Evolutionary conservation across 2,797 vertebrate genomes (phyloP).

Genomic region (Pseudopleuronectes americanus): DNA sequence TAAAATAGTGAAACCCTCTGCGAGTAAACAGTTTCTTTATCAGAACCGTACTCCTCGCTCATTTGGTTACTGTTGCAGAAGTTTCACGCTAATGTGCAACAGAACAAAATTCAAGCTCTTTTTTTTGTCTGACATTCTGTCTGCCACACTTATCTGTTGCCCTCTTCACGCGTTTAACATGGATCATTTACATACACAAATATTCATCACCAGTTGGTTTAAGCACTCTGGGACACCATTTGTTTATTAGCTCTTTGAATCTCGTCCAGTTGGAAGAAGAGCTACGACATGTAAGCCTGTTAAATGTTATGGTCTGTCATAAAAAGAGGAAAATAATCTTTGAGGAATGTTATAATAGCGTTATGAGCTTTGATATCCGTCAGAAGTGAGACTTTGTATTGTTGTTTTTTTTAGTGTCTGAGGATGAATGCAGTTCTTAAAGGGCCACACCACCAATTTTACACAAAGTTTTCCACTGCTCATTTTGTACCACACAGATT

Average conservation of each 20-base stretch:
- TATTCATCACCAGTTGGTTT: constrained; percentile 10
- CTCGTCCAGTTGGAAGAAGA: neutral
- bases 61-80: constrained; percentile 19
- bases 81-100: constrained; percentile 17
- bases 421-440: neutral
- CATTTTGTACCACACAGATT: neutral
- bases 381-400: neutral
- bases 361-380: neutral
- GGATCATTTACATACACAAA: constrained; percentile 27
- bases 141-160: neutral
- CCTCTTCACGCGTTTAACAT: constrained; percentile 29
- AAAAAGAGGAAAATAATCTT: neutral
- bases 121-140: neutral
- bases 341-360: neutral
- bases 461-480: neutral
- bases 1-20: constrained; percentile 31
- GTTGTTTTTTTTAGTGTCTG: neutral
- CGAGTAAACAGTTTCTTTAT: constrained; percentile 6
- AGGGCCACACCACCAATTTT: neutral
- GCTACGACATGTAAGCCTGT: neutral
- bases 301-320: neutral
- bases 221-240: neutral
- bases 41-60: constrained; percentile 13
- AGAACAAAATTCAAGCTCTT: neutral
- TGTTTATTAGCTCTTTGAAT: constrained; percentile 31